Evolutionary conservation across 2,113 vertebrate genomes (phyloP).

Genomic region (Bothrops jararaca): DNA sequence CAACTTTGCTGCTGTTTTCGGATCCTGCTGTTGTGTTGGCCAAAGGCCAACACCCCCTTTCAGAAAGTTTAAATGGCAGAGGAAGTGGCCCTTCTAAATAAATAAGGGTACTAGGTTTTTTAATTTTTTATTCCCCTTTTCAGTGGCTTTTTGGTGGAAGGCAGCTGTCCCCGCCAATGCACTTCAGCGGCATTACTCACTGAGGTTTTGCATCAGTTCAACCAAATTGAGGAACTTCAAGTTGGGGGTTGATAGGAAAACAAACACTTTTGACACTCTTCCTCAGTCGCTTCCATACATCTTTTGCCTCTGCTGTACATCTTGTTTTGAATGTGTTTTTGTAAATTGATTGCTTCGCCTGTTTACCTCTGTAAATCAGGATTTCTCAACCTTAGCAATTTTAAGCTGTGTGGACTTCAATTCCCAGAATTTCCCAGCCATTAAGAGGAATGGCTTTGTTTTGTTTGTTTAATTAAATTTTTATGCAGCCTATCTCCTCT

Average conservation of each 20-base stretch:
- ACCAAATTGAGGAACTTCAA: not conserved
- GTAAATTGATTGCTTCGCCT: not conserved
- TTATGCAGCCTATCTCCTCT: not conserved
- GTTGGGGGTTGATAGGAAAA: not conserved
- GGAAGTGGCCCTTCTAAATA: not conserved
- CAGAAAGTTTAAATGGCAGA: not conserved
- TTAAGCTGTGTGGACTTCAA: not conserved
- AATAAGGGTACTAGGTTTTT: not conserved
- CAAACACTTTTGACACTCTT: not conserved
- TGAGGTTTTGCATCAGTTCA: not conserved
- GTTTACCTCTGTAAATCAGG: not conserved
- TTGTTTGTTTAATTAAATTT: not conserved
- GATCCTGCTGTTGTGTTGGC: not conserved
- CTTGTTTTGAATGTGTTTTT: not conserved
- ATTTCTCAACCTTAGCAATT: not conserved
- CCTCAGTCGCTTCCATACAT: not conserved
- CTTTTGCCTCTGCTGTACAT: not conserved
- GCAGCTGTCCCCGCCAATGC: not conserved
- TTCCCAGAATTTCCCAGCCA: not conserved
- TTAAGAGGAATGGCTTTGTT: not conserved
- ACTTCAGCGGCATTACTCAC: not conserved
- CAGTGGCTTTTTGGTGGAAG: not conserved
- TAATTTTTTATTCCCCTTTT: not conserved
- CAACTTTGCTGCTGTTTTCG: not conserved
- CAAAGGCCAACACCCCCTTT: not conserved